Conservation (phyloP, 2,888 invertebrate species). For the Lasius platythorax region DNA sequence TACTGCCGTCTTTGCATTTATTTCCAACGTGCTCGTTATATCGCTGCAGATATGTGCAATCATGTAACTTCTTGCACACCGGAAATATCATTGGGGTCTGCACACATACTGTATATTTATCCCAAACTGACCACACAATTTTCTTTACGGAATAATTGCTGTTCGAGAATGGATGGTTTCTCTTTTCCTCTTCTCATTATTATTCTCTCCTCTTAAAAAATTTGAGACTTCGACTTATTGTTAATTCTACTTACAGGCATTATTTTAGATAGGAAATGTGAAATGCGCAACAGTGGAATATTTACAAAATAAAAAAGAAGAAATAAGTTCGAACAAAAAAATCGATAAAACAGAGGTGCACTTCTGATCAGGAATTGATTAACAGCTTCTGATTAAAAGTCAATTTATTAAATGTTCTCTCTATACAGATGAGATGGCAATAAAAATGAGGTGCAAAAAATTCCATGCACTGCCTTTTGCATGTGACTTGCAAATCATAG, state of each 20-base stretch:
- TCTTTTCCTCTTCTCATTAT: background rate
- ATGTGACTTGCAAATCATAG: constrained; percentile 7
- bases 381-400: background rate
- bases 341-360: background rate
- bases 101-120: constrained; percentile 9
- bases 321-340: background rate
- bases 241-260: background rate
- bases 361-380: background rate
- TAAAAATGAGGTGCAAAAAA: background rate
- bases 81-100: constrained; percentile 19
- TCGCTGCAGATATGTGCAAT: background rate
- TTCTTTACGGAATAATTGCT: constrained; percentile 10
- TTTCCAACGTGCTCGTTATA: background rate
- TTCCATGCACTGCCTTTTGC: background rate
- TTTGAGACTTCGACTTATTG: background rate
- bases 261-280: background rate
- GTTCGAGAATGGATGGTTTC: background rate
- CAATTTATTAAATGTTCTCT: too few species aligned
- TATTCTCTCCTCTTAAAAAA: background rate
- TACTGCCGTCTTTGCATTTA: background rate
- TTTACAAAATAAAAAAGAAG: background rate
- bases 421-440: too few species aligned
- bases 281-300: background rate
- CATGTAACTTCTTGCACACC: background rate
- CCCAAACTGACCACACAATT: background rate